These are phyloP conservation scores for Armadillidium nasatum DNA, from an alignment of 1,140 invertebrate species.

Conservation along the genomic window DNA sequence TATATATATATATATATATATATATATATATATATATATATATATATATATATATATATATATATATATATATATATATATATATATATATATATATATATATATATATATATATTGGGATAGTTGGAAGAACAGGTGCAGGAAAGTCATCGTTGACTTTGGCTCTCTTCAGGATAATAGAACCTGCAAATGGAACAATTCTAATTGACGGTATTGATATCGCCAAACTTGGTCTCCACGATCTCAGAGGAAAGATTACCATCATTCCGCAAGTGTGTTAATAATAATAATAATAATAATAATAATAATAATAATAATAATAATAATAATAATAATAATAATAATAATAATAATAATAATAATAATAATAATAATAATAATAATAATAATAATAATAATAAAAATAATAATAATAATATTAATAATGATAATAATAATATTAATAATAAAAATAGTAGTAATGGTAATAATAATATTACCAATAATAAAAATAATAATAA, in stretches of 20 bases:
- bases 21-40: slow-evolving; percentile 6
- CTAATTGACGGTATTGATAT: slow-evolving; percentile 30
- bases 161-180: slow-evolving; percentile 63
- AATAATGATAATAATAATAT: no score
- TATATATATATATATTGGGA: slow-evolving; percentile 55
- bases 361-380: no score
- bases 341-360: no score
- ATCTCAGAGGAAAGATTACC: slow-evolving; percentile 27
- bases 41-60: background rate
- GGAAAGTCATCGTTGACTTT: slow-evolving; percentile 79
- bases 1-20: slow-evolving; percentile 18
- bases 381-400: no score
- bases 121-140: slow-evolving; percentile 77
- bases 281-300: no score
- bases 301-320: no score
- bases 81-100: background rate
- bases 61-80: no score
- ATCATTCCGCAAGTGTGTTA: slow-evolving; percentile 34
- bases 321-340: no score
- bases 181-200: slow-evolving; percentile 27
- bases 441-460: no score
- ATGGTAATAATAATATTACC: no score
- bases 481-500: no score
- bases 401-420: no score
- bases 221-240: slow-evolving; percentile 31